Evolutionary conservation across 2,888 invertebrate genomes (phyloP).

Genomic region (Netelia virgata): DNA sequence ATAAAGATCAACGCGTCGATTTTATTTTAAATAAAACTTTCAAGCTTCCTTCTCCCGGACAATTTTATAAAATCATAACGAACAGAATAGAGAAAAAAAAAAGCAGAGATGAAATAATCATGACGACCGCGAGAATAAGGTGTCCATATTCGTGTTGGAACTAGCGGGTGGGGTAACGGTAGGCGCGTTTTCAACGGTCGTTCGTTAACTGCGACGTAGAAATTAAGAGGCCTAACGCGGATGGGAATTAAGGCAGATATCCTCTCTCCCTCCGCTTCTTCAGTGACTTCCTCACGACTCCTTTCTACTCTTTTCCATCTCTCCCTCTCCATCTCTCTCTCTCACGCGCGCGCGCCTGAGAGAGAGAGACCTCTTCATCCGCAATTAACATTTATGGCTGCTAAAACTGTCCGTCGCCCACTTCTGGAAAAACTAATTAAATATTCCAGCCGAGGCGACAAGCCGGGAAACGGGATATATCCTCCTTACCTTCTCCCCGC

Average conservation of each 20-base stretch:
- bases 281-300: constrained; percentile 28
- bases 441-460: constrained; percentile 79
- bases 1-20: too few relatives aligned
- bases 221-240: constrained; percentile 72
- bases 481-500: background rate
- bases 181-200: constrained; percentile 71
- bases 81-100: background rate
- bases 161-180: background rate
- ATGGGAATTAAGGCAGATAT: constrained; percentile 65
- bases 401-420: constrained; percentile 65
- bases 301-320: constrained; percentile 18
- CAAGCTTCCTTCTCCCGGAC: too few relatives aligned
- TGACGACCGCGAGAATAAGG: constrained; percentile 9
- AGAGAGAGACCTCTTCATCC: constrained; percentile 85
- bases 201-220: constrained; percentile 78
- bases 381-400: constrained; percentile 85
- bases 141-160: constrained; percentile 26
- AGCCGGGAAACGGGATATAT: constrained; percentile 62
- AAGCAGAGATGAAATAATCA: constrained; percentile 14
- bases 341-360: constrained; percentile 72
- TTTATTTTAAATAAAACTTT: too few relatives aligned
- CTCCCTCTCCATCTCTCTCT: constrained; percentile 26
- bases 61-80: background rate
- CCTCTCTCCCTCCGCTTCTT: constrained; percentile 26
- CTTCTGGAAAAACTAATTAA: constrained; percentile 85